A percentile compares a stretch with the other conserved stretches of the same genome.
Evolutionary conservation across 1,140 invertebrate species (phyloP).

Genomic region (Cephus cinctus): DNA sequence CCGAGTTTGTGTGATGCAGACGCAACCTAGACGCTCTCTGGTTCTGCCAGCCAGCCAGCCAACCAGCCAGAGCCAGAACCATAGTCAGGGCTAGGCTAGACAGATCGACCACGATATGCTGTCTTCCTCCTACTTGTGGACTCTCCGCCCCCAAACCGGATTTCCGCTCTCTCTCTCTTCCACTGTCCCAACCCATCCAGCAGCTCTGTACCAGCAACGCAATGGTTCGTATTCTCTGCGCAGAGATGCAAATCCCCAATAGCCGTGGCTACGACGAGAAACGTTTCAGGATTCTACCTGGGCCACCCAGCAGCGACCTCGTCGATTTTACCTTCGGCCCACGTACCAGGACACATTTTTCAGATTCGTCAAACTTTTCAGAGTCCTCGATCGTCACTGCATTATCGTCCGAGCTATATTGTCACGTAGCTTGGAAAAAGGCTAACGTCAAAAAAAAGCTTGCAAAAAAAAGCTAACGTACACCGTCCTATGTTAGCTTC

Average conservation of each 20-base stretch:
- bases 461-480: too few species aligned
- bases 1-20: constrained; percentile 35
- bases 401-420: too few species aligned
- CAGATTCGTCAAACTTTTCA: too few species aligned
- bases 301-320: too few species aligned
- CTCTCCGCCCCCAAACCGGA: constrained; percentile 23
- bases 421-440: too few species aligned
- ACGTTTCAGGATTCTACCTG: too few species aligned
- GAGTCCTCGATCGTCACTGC: too few species aligned
- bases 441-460: too few species aligned
- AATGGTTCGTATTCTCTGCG: constrained; percentile 18
- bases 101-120: constrained; percentile 29
- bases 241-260: constrained; percentile 34
- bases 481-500: too few species aligned
- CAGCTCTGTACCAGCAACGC: constrained; percentile 17
- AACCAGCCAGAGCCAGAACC: constrained; percentile 22
- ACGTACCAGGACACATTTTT: too few species aligned
- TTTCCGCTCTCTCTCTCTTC: too few species aligned
- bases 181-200: constrained; percentile 26
- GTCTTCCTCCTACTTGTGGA: constrained; percentile 2
- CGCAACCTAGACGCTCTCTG: constrained; percentile 36
- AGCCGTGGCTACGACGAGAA: constrained; percentile 24
- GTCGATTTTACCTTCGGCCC: too few species aligned
- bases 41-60: constrained; percentile 33
- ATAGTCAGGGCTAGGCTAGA: constrained; percentile 37